Evolutionary conservation across 2,113 vertebrate species (phyloP).

Genomic region (Struthio camelus): DNA sequence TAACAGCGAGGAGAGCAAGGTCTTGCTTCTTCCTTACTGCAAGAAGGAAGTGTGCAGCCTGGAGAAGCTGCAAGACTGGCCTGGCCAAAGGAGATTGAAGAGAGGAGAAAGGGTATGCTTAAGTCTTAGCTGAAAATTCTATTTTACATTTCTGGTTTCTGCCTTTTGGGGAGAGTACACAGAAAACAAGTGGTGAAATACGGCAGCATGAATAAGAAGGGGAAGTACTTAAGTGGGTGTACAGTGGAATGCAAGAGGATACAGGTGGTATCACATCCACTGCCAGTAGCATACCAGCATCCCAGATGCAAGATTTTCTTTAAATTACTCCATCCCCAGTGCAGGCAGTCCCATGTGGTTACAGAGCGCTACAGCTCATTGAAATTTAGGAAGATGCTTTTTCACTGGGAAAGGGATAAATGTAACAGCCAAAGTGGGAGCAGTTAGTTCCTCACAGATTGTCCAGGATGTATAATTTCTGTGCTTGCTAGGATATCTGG

Average conservation of each 20-base stretch:
- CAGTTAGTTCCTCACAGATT: not conserved
- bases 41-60: rapidly evolving
- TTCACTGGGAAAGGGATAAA: not conserved
- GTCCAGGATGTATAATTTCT: not conserved
- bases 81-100: not conserved
- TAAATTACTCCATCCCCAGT: not conserved
- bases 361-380: not conserved
- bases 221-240: not conserved
- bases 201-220: not conserved
- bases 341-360: not conserved
- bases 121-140: not conserved
- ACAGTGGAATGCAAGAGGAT: not conserved
- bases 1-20: not conserved
- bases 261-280: not conserved
- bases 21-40: not conserved
- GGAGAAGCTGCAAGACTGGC: not conserved
- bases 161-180: not conserved
- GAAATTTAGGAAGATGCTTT: not conserved
- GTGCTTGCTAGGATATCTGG: not conserved
- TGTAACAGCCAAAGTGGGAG: not conserved
- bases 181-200: not conserved
- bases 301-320: not conserved
- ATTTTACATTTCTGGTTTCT: not conserved
- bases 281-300: not conserved
- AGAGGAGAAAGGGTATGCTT: not conserved